Conservation (phyloP, 1,140 invertebrate genomes). For the Eurosta solidaginis region DNA sequence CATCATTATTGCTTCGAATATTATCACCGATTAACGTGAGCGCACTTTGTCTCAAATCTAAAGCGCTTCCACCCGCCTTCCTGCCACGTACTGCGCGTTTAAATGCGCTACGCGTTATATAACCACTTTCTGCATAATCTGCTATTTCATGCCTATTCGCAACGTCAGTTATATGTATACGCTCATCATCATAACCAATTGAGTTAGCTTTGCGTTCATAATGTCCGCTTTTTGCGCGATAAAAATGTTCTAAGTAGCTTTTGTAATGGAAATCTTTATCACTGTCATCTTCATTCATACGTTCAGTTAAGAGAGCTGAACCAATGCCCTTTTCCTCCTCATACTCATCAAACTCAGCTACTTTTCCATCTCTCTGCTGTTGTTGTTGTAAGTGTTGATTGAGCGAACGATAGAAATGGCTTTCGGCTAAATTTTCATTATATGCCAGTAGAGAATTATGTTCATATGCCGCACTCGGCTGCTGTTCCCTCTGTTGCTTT, state of each 20-base stretch:
- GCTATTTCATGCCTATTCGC: background rate
- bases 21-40: background rate
- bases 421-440: slow-evolving; percentile 57
- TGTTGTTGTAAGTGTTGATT: slow-evolving; percentile 56
- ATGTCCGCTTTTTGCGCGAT: slow-evolving; percentile 32
- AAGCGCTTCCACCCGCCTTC: background rate
- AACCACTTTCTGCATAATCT: background rate
- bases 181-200: slow-evolving; percentile 30
- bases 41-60: background rate
- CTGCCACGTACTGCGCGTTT: background rate
- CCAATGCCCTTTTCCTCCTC: background rate
- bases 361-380: slow-evolving; percentile 16
- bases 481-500: slow-evolving; percentile 26
- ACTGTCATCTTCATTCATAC: background rate
- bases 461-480: background rate
- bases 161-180: background rate
- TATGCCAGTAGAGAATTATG: slow-evolving; percentile 33
- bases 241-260: slow-evolving; percentile 54
- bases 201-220: background rate
- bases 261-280: slow-evolving; percentile 39
- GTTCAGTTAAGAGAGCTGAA: background rate
- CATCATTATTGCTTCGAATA: background rate
- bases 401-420: slow-evolving; percentile 57
- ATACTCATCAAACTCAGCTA: background rate
- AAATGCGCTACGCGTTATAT: background rate